Base-by-base conservation (phyloP, 2,888 invertebrate species). In the Mythimna vitellina region DNA sequence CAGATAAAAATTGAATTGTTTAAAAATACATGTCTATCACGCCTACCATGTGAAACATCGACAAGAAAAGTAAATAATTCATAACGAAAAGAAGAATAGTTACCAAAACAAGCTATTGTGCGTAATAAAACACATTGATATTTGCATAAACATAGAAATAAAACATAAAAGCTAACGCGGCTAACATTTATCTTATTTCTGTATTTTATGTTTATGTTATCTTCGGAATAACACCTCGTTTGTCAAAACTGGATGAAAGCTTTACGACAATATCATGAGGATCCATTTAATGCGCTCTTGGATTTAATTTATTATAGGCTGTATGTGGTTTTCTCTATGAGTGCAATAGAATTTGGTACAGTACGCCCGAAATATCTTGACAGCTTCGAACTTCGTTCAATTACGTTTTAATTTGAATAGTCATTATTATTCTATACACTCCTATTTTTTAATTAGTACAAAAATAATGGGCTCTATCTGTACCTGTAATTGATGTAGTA, bases 181-280 rank as follows among this genome's bases (percentile, higher is more conserved):
- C 9, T 32, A 78, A 49, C 75, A 60, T 81, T 80, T 70, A 63
- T 72, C 72, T 76, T 84, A 77, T 65, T 71, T 79, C 68, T 70
- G 65, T 81, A 56, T 17, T 46, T 46, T 32, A 65, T 65, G 14
- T 77, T 66, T 62, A 69, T 57, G 64, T 76, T 65, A 64, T 68
- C 53, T 70, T 29, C 64, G 17, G 58, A 29, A 68, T 81, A 77
- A 71, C 82, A 84, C 78, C 69, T 82, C 78, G 64, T 84, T 76
- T 82, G 62, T 77, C 82, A 84, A 81, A 74, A 70, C 53, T 58
- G 54, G 72, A 57, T 74, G 74, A 84, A 54, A 78, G 78, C 3
- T 84, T 81, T 76, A 82, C 71, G 81, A 84, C 58, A 66, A 35
- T 57, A 76, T 66, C 70, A 71, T 76, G 68, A 67, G 57, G 66